These are phyloP conservation scores for Stenolophus ochropezus DNA, from an alignment of 2,888 invertebrate species.

Conservation along the genomic window DNA sequence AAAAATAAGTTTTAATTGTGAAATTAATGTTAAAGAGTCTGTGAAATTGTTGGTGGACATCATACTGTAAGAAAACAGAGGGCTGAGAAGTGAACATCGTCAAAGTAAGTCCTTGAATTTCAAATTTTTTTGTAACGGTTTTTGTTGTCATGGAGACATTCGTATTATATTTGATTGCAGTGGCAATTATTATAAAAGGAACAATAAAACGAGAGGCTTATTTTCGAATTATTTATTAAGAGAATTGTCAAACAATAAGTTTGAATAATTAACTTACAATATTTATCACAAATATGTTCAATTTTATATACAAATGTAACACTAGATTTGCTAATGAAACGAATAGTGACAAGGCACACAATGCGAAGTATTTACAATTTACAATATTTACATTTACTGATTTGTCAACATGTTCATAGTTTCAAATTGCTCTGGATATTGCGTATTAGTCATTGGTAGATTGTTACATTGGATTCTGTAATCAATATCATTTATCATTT, in stretches of 20 bases:
- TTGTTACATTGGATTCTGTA: constrained; percentile 67
- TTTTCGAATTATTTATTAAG: constrained; percentile 30
- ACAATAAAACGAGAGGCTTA: too few relatives aligned
- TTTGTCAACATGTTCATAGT: constrained; percentile 46
- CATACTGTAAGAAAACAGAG: background rate
- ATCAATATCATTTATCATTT: constrained; percentile 70
- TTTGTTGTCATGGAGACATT: background rate
- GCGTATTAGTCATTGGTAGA: constrained; percentile 36
- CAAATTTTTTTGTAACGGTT: background rate
- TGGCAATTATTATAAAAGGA: background rate
- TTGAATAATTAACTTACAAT: constrained; percentile 26
- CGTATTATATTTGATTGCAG: too few relatives aligned
- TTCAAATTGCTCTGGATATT: constrained; percentile 48
- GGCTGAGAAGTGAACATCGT: background rate
- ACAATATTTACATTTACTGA: constrained; percentile 44
- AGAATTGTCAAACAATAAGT: constrained; percentile 30
- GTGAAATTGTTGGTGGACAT: background rate
- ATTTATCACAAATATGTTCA: constrained; percentile 51
- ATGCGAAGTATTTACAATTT: constrained; percentile 39
- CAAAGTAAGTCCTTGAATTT: constrained; percentile 2
- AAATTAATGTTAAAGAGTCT: background rate
- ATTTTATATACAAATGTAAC: constrained; percentile 37
- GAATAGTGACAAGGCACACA: constrained; percentile 50
- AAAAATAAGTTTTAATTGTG: background rate
- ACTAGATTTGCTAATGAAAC: constrained; percentile 29